Conservation (phyloP, 2,888 invertebrate species). For the Belgica antarctica region DNA sequence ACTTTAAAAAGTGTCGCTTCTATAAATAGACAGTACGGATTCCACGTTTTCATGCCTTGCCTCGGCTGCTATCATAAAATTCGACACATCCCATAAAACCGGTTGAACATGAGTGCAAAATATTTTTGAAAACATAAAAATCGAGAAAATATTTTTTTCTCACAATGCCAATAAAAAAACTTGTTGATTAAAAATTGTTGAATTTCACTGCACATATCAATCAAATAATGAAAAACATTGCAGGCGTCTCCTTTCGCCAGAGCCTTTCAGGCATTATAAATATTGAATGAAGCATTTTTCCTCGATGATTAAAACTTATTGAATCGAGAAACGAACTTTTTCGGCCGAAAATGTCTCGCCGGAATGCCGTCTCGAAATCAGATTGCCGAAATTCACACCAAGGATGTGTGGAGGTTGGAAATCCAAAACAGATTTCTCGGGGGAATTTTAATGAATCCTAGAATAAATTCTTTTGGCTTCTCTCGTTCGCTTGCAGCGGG, state of each 20-base stretch:
- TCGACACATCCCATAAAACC: not conserved
- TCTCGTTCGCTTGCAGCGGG: not conserved
- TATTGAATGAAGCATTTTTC: too few species aligned
- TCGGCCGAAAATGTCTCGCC: not conserved
- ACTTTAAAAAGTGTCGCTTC: too few species aligned
- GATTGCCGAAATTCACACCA: not conserved
- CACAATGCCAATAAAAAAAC: slow-evolving; percentile 24
- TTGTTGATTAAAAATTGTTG: slow-evolving; percentile 44
- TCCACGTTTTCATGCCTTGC: not conserved
- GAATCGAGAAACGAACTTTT: not conserved
- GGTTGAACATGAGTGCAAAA: slow-evolving; percentile 20
- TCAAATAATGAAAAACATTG: slow-evolving; percentile 33
- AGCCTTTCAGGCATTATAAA: too few species aligned
- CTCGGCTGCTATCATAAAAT: not conserved
- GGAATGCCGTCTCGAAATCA: too few species aligned
- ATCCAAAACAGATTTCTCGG: not conserved
- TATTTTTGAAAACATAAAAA: slow-evolving; percentile 23
- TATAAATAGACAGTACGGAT: too few species aligned
- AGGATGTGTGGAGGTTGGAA: not conserved
- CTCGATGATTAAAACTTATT: not conserved
- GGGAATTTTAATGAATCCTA: not conserved
- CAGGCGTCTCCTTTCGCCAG: not conserved
- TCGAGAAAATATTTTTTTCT: slow-evolving; percentile 5
- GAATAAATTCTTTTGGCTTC: too few species aligned
- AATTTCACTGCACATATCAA: slow-evolving; percentile 42